These are phyloP conservation scores for Corydoras maculifer DNA, from an alignment of 2,113 vertebrate species.

Conservation along the genomic window DNA sequence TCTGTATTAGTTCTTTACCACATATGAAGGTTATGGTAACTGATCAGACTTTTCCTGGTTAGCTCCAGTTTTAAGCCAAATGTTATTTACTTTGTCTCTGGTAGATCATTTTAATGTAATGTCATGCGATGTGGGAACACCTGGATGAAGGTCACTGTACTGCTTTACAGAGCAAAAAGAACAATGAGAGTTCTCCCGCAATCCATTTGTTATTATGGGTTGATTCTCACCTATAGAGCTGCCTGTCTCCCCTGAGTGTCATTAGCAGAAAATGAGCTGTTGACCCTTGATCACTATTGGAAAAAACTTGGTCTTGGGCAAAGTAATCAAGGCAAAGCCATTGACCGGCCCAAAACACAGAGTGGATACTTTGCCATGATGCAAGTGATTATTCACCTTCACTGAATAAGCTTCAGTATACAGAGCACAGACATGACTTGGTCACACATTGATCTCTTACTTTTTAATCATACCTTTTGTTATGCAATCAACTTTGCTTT, in stretches of 20 bases:
- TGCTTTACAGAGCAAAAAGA: conserved; percentile 54
- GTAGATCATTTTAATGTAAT: conserved; percentile 18
- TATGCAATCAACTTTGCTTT: conserved; percentile 1
- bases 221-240: conserved; percentile 59
- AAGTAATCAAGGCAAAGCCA: conserved; percentile 55
- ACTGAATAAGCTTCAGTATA: conserved; percentile 36
- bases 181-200: conserved; percentile 61
- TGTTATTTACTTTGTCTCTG: conserved; percentile 6
- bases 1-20: conserved; percentile 1
- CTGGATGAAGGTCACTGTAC: conserved; percentile 57
- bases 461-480: conserved; percentile 6
- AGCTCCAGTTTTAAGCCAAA: too few species aligned
- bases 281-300: conserved; percentile 67
- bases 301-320: conserved; percentile 55
- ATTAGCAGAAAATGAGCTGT: conserved; percentile 66
- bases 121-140: conserved; percentile 50
- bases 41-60: too few species aligned
- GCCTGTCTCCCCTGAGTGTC: conserved; percentile 55
- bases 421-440: conserved; percentile 28
- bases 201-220: conserved; percentile 69
- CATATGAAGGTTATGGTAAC: background rate
- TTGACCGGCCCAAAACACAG: conserved; percentile 49
- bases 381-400: conserved; percentile 36
- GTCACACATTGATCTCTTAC: conserved; percentile 30
- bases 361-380: conserved; percentile 30